phyloP scores from a whole-genome alignment of 2,888 invertebrate genomes.

The Rhynchonema sp. region DNA sequence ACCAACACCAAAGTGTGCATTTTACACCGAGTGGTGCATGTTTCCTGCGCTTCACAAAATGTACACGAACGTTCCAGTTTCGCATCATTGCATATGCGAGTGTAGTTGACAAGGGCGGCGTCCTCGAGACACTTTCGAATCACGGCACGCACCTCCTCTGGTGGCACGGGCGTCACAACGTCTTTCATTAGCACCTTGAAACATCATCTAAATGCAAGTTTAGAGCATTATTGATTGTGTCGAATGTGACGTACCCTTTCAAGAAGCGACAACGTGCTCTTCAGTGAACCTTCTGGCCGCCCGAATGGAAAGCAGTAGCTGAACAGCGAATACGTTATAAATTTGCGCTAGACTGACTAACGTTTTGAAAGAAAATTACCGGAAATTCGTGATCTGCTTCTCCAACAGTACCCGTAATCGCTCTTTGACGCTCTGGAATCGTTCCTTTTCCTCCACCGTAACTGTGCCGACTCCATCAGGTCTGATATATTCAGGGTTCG shows the following conservation, averaged over 20 bases:
- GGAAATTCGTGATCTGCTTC: constrained; percentile 95
- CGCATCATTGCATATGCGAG: constrained; percentile 79
- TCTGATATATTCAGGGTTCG: no score
- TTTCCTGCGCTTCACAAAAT: no score
- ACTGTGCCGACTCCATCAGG: constrained; percentile 98
- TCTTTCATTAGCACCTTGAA: constrained; percentile 84
- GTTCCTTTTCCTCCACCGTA: constrained; percentile 77
- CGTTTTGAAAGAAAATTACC: constrained; percentile 37
- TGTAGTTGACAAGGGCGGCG: constrained; percentile 91
- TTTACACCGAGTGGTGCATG: background rate
- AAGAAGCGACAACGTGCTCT: constrained; percentile 78
- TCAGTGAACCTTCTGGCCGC: constrained; percentile 87
- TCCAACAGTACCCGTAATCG: constrained; percentile 72
- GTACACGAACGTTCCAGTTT: constrained; percentile 81
- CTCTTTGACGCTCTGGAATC: constrained; percentile 87
- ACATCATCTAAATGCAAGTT: background rate
- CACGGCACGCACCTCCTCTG: constrained; percentile 77
- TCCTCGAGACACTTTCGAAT: constrained; percentile 93
- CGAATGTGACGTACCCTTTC: constrained; percentile 47
- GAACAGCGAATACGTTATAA: constrained; percentile 9
- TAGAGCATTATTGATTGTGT: background rate
- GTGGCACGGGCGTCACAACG: constrained; percentile 85
- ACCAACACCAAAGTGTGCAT: background rate
- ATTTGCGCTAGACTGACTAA: no score
- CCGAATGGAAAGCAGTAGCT: constrained; percentile 97